These are phyloP conservation scores for Conus ventricosus DNA, from an alignment of 1,140 invertebrate genomes.

Conservation along the genomic window DNA sequence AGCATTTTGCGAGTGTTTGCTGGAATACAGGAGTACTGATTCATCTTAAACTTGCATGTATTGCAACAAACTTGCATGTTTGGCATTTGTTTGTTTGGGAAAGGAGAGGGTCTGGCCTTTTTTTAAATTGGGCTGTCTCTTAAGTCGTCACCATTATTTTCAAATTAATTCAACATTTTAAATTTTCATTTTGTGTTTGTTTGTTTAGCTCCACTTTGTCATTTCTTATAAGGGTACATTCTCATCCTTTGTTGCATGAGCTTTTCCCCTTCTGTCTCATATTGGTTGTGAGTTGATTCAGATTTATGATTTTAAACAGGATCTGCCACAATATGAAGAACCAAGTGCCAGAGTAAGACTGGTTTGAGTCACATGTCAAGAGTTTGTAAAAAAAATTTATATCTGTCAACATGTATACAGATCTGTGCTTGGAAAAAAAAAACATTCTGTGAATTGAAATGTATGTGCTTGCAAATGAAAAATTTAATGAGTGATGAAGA, in stretches of 20 bases:
- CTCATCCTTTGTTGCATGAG: not conserved
- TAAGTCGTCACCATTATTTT: not conserved
- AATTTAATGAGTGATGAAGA: not conserved
- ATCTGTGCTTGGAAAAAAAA: not conserved
- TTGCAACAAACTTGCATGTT: not conserved
- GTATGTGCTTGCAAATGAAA: not conserved
- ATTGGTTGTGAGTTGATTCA: not conserved
- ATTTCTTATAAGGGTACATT: not conserved
- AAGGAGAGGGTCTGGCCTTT: not conserved
- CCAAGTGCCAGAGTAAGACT: not conserved
- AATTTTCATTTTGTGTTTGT: not conserved
- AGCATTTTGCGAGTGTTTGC: not conserved
- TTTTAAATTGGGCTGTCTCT: too few relatives aligned
- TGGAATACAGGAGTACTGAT: not conserved
- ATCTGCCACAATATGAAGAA: not conserved
- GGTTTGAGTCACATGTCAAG: not conserved
- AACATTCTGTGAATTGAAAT: not conserved
- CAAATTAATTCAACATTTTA: not conserved
- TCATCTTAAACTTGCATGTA: not conserved
- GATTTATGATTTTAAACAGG: not conserved
- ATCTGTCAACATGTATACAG: not conserved
- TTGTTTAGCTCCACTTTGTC: not conserved
- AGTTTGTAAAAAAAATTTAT: not conserved
- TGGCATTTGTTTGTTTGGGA: not conserved
- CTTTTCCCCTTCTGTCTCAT: not conserved